These are phyloP conservation scores for Leptogaster cylindrica DNA, from an alignment of 2,888 invertebrate species.

Conservation along the genomic window DNA sequence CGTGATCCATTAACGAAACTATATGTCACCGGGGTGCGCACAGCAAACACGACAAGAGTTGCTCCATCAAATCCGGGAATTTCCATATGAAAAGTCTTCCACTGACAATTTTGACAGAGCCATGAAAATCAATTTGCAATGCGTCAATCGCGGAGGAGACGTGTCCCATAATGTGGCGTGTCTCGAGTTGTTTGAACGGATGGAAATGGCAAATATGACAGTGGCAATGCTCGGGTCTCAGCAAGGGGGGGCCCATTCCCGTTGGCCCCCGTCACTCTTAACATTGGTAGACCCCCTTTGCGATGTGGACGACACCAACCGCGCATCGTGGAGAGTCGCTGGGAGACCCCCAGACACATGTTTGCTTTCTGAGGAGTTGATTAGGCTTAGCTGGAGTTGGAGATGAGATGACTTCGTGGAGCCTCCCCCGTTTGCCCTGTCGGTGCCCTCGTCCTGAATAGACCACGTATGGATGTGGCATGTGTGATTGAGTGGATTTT, in stretches of 20 bases:
- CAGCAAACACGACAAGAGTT: constrained; percentile 21
- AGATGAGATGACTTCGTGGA: constrained; percentile 34
- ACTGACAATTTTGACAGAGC: constrained; percentile 54
- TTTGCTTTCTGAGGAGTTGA: constrained; percentile 38
- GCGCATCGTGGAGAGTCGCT: neutral
- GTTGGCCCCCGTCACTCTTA: neutral
- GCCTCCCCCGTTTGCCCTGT: neutral
- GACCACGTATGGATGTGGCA: constrained; percentile 40
- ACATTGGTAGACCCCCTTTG: neutral
- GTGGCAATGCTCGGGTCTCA: constrained; percentile 21
- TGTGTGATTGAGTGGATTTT: constrained; percentile 43
- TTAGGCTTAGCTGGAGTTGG: constrained; percentile 38
- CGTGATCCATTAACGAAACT: constrained; percentile 23
- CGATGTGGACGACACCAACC: neutral
- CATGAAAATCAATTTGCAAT: constrained; percentile 58
- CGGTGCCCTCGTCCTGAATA: neutral
- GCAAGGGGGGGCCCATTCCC: neutral
- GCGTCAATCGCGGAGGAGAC: constrained; percentile 52
- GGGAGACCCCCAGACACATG: constrained; percentile 10
- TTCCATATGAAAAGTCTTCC: constrained; percentile 33
- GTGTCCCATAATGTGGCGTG: constrained; percentile 30
- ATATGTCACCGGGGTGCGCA: constrained; percentile 36
- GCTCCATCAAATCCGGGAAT: constrained; percentile 9
- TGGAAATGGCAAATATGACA: constrained; percentile 29
- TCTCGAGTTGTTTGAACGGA: constrained; percentile 33